A percentile compares a stretch with the other conserved stretches of the same genome.
Evolutionary conservation across 2,888 invertebrate species (phyloP).

Genomic region (Marronus borbonicus): DNA sequence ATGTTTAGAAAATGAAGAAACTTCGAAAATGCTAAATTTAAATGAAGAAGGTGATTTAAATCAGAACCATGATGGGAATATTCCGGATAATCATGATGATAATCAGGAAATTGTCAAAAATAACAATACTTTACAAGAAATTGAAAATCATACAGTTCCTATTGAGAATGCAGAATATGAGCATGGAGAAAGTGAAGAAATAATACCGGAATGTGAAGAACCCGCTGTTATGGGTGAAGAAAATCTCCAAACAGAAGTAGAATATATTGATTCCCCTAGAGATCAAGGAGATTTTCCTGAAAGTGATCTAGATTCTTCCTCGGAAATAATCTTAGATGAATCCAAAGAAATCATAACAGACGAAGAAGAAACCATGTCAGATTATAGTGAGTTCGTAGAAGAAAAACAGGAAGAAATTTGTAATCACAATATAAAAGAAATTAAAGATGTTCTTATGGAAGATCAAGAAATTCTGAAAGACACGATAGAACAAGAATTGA

Average conservation of each 20-base stretch:
- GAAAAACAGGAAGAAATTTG: neutral
- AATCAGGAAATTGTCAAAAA: neutral
- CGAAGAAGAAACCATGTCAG: constrained; percentile 2
- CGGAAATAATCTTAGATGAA: too few species aligned
- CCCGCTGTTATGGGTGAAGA: too few species aligned
- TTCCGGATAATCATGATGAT: neutral
- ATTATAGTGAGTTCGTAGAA: neutral
- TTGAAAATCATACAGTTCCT: too few species aligned
- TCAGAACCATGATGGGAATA: neutral
- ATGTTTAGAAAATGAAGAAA: neutral
- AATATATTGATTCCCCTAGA: too few species aligned
- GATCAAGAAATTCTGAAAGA: neutral
- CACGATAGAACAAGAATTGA: neutral
- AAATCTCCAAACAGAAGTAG: neutral
- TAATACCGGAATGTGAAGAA: neutral
- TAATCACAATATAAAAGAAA: constrained; percentile 5
- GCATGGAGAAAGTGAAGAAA: neutral
- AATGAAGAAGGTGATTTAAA: neutral
- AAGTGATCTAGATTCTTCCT: neutral
- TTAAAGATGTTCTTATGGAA: neutral
- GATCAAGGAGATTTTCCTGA: neutral
- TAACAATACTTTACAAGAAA: too few species aligned
- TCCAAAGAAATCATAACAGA: neutral
- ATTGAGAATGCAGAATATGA: neutral
- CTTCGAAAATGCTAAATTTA: neutral